phyloP scores from a whole-genome alignment of 2,113 vertebrate species.

The Peromyscus leucopus region DNA sequence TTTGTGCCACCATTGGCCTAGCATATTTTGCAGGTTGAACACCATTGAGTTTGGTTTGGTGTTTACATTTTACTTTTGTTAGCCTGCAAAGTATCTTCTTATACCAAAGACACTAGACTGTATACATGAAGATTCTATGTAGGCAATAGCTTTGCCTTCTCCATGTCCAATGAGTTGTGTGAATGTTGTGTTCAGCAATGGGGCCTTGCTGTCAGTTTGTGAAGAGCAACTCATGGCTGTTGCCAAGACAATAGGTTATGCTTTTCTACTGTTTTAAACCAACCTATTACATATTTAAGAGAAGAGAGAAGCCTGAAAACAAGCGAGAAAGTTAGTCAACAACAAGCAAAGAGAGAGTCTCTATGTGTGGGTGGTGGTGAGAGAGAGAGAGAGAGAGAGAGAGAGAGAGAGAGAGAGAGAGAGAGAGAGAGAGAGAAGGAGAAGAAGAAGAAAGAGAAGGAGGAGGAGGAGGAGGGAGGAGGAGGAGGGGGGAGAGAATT shows the following conservation, averaged over 20 bases:
- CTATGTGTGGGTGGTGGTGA: not conserved
- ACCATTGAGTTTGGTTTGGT: not conserved
- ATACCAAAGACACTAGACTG: not conserved
- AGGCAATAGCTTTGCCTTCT: not conserved
- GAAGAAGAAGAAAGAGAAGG: too few species aligned
- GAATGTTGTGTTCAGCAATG: not conserved
- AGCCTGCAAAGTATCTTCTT: not conserved
- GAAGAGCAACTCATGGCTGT: not conserved
- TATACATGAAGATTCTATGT: not conserved
- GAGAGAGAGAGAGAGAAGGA: not conserved
- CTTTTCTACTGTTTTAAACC: not conserved
- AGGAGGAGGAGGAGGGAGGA: too few species aligned
- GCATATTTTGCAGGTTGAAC: not conserved
- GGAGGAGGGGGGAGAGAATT: not conserved
- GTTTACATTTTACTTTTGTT: not conserved
- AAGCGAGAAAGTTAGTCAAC: not conserved
- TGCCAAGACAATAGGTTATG: not conserved
- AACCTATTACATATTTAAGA: not conserved
- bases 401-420: not conserved
- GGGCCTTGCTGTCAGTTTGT: not conserved
- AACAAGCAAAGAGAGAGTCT: not conserved
- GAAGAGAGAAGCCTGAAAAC: not conserved
- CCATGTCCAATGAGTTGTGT: not conserved
- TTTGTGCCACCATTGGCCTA: not conserved
- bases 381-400: not conserved